Evolutionary conservation across 2,113 vertebrate species (phyloP).

Genomic region (Thomomys bottae): DNA sequence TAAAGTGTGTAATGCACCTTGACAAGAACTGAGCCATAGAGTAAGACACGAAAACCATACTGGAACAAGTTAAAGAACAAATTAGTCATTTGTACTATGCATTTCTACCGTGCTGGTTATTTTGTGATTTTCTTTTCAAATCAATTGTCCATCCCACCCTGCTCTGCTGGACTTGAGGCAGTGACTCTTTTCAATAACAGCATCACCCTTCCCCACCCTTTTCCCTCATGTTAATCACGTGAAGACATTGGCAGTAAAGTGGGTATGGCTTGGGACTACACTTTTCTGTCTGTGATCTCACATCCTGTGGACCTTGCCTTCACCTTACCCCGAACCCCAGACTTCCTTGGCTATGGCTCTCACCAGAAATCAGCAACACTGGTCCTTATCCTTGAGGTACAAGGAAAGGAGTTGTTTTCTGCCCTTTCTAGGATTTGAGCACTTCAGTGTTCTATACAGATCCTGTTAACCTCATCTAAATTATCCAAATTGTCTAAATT

Average conservation of each 20-base stretch:
- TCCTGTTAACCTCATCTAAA: not conserved
- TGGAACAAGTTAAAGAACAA: not conserved
- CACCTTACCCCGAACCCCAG: no score
- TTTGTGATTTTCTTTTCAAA: not conserved
- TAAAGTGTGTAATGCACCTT: not conserved
- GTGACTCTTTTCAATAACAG: not conserved
- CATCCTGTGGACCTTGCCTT: no score
- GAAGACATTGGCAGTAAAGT: not conserved
- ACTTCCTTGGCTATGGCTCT: not conserved
- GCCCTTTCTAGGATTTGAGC: not conserved
- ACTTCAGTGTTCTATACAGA: not conserved
- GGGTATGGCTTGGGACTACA: not conserved
- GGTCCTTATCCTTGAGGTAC: not conserved
- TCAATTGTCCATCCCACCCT: not conserved
- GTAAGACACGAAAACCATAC: not conserved
- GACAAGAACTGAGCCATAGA: not conserved
- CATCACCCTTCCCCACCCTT: not conserved
- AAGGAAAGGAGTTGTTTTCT: not conserved
- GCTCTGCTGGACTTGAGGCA: no score
- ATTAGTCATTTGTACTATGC: not conserved
- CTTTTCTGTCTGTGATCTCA: not conserved
- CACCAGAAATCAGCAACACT: not conserved
- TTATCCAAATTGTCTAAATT: no score
- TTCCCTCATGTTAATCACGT: not conserved
- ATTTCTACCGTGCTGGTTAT: not conserved